phyloP scores from a whole-genome alignment of 1,140 invertebrate species.

The Trialeurodes vaporariorum region DNA sequence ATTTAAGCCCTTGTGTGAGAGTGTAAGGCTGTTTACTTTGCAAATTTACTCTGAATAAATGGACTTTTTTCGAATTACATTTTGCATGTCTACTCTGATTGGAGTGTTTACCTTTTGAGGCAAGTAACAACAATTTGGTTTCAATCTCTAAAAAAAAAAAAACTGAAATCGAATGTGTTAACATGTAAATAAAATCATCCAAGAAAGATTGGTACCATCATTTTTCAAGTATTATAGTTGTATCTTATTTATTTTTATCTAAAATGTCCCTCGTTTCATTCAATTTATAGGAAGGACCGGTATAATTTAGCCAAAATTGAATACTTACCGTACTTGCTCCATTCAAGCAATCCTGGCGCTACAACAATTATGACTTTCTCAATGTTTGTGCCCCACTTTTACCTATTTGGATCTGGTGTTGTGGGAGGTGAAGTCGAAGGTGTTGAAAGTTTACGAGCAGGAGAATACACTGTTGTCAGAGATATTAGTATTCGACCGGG shows the following conservation, averaged over 20 bases:
- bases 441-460: constrained; percentile 57
- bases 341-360: constrained; percentile 68
- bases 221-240: constrained; percentile 10
- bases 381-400: constrained; percentile 63
- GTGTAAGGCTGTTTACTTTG: too few relatives aligned
- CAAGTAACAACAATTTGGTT: too few relatives aligned
- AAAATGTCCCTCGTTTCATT: constrained; percentile 12
- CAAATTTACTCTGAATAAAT: too few relatives aligned
- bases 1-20: too few relatives aligned
- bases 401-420: constrained; percentile 46
- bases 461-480: constrained; percentile 73
- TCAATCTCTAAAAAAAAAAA: neutral
- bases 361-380: constrained; percentile 58
- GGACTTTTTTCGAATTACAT: too few relatives aligned
- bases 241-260: neutral
- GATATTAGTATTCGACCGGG: constrained; percentile 85
- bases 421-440: constrained; percentile 85
- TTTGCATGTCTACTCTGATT: too few relatives aligned
- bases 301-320: constrained; percentile 81
- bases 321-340: constrained; percentile 74
- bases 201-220: neutral
- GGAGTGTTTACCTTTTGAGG: too few relatives aligned
- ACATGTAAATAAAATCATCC: neutral
- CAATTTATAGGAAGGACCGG: constrained; percentile 62
- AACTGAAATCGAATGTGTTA: neutral